A percentile compares a stretch with the other conserved stretches of the same genome.
These are phyloP conservation scores for Amphipoea oculea DNA, from an alignment of 2,888 invertebrate species.

Conservation along the genomic window DNA sequence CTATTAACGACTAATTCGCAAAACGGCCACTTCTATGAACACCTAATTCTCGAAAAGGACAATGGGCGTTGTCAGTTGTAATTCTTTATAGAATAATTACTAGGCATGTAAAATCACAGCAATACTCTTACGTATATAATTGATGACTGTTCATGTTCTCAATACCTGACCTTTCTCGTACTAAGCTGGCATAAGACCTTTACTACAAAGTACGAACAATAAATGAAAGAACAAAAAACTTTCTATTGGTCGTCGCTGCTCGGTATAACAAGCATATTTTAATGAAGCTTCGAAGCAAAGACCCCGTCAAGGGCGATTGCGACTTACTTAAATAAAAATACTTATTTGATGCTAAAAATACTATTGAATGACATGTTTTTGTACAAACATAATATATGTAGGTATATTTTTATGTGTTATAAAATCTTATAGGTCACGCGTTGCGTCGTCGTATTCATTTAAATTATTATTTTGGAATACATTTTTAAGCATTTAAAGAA, in stretches of 20 bases:
- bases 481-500: too few relatives aligned
- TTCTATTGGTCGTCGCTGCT: not conserved
- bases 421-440: too few relatives aligned
- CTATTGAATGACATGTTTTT: not conserved
- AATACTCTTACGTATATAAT: not conserved
- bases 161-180: not conserved
- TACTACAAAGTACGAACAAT: constrained; percentile 1
- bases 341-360: constrained; percentile 7
- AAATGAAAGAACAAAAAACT: constrained; percentile 28
- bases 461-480: too few relatives aligned
- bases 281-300: constrained; percentile 37
- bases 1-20: too few relatives aligned
- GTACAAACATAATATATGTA: not conserved
- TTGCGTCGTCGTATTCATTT: too few relatives aligned
- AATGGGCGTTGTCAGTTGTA: not conserved
- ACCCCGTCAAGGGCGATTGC: not conserved
- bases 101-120: not conserved
- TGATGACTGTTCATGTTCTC: not conserved
- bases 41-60: too few relatives aligned
- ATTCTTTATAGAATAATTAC: too few relatives aligned
- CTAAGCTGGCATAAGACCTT: constrained; percentile 36
- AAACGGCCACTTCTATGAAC: too few relatives aligned
- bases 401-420: too few relatives aligned
- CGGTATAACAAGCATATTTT: constrained; percentile 46
- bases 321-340: constrained; percentile 21